Evolutionary conservation across 2,888 invertebrate genomes (phyloP).

Genomic region (Limenitis arthemis): DNA sequence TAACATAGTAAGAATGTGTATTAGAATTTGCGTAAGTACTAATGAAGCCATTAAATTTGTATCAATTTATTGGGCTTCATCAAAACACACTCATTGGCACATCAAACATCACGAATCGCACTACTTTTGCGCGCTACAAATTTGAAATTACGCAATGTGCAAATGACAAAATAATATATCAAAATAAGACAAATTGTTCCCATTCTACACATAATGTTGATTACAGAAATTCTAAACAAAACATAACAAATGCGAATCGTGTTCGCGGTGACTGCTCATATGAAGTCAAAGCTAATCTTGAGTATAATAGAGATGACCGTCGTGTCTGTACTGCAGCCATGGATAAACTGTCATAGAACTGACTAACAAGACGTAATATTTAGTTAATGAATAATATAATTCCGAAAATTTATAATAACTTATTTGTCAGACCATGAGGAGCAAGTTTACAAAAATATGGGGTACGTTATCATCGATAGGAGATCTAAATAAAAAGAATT

Average conservation of each 20-base stretch:
- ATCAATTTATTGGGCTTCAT: constrained; percentile 8
- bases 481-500: not conserved
- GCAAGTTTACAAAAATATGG: too few relatives aligned
- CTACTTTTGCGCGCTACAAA: constrained; percentile 13
- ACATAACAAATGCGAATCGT: constrained; percentile 4
- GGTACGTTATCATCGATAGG: too few relatives aligned
- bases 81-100: constrained; percentile 10
- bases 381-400: too few relatives aligned
- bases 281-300: not conserved
- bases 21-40: not conserved
- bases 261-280: not conserved
- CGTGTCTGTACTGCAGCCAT: not conserved
- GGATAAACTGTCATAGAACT: not conserved
- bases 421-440: too few relatives aligned
- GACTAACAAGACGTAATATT: too few relatives aligned
- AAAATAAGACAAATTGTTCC: constrained; percentile 18
- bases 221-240: constrained; percentile 5
- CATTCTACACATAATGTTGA: constrained; percentile 7
- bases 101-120: constrained; percentile 6
- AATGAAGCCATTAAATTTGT: constrained; percentile 4
- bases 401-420: too few relatives aligned
- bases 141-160: constrained; percentile 9
- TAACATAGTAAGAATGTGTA: not conserved
- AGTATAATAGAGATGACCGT: constrained; percentile 4
- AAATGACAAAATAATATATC: constrained; percentile 15